phyloP scores from a whole-genome alignment of 2,888 invertebrate species.

The Empis stercorea region DNA sequence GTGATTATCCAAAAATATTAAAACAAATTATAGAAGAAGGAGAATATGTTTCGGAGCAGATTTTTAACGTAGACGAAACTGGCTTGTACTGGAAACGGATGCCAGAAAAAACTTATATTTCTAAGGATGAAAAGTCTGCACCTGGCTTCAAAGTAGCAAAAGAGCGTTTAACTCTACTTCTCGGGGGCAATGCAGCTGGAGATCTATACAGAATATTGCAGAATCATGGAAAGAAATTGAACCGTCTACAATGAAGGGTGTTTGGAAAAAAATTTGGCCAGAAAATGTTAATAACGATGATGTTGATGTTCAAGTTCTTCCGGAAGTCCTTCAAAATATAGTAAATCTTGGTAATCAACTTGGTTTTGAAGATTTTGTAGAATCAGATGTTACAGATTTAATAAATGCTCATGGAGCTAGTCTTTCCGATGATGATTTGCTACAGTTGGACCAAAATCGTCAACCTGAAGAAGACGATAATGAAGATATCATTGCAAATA shows the following conservation, averaged over 20 bases:
- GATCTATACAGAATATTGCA: slow-evolving; percentile 13
- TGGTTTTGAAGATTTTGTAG: not conserved
- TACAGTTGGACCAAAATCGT: not conserved
- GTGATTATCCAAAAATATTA: slow-evolving; percentile 1
- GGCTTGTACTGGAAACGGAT: slow-evolving; percentile 19
- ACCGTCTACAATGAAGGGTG: slow-evolving; percentile 10
- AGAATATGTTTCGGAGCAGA: slow-evolving; percentile 16
- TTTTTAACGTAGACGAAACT: slow-evolving; percentile 17
- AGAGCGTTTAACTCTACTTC: slow-evolving; percentile 19
- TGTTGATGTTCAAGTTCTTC: not conserved
- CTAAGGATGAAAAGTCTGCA: slow-evolving; percentile 18
- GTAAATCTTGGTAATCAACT: not conserved
- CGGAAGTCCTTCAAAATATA: not conserved
- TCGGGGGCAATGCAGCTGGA: slow-evolving; percentile 20
- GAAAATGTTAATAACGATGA: slow-evolving; percentile 7
- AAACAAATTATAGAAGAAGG: slow-evolving; percentile 12
- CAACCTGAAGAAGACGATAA: not conserved
- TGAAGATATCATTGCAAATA: not conserved
- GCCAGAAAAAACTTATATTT: slow-evolving; percentile 20
- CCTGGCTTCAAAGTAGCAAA: slow-evolving; percentile 17
- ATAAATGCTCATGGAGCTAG: slow-evolving; percentile 16
- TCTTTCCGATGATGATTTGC: slow-evolving; percentile 12
- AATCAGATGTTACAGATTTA: slow-evolving; percentile 6
- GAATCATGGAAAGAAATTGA: slow-evolving; percentile 10
- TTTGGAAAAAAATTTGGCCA: slow-evolving; percentile 12